A percentile compares a stretch with the other conserved stretches of the same genome.
Conservation (phyloP, 2,797 vertebrate species). For the Acridotheres tristis region DNA sequence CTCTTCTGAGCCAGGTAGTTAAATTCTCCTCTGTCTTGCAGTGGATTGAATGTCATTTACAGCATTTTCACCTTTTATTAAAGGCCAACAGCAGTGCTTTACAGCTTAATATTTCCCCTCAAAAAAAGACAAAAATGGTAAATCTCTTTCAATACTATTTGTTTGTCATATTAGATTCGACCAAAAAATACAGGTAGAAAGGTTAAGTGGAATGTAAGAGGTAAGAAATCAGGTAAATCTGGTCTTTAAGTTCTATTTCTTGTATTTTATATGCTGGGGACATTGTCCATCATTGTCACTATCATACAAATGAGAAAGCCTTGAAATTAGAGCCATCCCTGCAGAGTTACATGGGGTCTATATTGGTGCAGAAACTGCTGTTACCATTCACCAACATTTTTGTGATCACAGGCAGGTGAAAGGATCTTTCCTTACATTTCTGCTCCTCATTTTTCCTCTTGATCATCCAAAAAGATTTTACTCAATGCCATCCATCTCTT, state of each 20-base stretch:
- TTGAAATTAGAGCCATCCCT: not conserved
- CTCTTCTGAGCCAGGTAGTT: not conserved
- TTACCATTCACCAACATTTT: not conserved
- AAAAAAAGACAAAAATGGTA: not conserved
- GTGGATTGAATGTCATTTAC: not conserved
- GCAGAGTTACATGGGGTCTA: not conserved
- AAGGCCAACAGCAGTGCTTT: not conserved
- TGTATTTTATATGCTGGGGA: not conserved
- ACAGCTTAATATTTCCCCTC: not conserved
- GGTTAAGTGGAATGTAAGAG: not conserved
- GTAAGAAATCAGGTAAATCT: not conserved
- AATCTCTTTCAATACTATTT: not conserved
- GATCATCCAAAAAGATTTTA: not conserved
- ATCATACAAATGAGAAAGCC: not conserved
- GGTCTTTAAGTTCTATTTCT: not conserved
- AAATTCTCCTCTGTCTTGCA: not conserved
- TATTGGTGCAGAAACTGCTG: not conserved
- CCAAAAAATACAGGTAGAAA: not conserved
- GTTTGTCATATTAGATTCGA: not conserved
- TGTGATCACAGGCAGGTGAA: not conserved
- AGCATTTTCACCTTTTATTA: not conserved
- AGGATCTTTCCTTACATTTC: not conserved
- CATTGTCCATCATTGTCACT: not conserved
- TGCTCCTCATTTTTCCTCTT: not conserved
- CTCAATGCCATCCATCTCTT: not conserved